A percentile compares a stretch with the other conserved stretches of the same genome.
Conservation (phyloP, 2,113 vertebrate genomes). For the Oreochromis niloticus region DNA sequence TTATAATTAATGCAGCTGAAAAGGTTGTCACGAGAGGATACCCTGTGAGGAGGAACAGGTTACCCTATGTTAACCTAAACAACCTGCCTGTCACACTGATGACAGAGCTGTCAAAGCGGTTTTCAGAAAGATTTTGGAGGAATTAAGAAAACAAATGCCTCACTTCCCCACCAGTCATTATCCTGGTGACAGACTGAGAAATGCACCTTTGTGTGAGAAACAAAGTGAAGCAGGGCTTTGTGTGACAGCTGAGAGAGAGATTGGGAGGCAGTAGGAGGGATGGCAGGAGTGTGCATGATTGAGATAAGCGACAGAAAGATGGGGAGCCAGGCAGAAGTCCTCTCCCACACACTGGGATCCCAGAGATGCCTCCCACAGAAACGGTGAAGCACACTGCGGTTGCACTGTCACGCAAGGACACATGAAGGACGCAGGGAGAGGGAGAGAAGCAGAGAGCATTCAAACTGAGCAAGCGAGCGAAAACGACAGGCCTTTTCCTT, state of each 20-base stretch:
- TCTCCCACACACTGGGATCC: conserved; percentile 55
- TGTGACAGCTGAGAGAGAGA: conserved; percentile 23
- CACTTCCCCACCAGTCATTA: conserved; percentile 34
- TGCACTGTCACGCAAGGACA: conserved; percentile 58
- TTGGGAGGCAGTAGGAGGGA: conserved; percentile 26
- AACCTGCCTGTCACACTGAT: background rate
- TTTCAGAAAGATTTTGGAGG: background rate
- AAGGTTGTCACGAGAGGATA: background rate
- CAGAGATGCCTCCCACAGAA: conserved; percentile 51
- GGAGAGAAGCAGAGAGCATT: background rate
- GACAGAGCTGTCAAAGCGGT: background rate
- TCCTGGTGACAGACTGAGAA: conserved; percentile 33
- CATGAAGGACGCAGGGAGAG: conserved; percentile 52
- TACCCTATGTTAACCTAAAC: background rate
- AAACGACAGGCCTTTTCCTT: background rate
- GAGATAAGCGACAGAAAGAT: conserved; percentile 61
- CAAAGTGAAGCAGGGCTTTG: conserved; percentile 22
- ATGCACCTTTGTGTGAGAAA: conserved; percentile 39
- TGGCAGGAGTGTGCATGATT: conserved; percentile 50
- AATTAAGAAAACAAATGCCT: conserved; percentile 14
- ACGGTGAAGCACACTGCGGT: conserved; percentile 41
- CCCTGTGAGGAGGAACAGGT: background rate
- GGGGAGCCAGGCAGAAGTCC: conserved; percentile 40
- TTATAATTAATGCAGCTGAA: background rate
- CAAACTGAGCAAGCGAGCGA: background rate